These are phyloP conservation scores for Tursiops truncatus DNA, from an alignment of 2,113 vertebrate species.

Conservation along the genomic window DNA sequence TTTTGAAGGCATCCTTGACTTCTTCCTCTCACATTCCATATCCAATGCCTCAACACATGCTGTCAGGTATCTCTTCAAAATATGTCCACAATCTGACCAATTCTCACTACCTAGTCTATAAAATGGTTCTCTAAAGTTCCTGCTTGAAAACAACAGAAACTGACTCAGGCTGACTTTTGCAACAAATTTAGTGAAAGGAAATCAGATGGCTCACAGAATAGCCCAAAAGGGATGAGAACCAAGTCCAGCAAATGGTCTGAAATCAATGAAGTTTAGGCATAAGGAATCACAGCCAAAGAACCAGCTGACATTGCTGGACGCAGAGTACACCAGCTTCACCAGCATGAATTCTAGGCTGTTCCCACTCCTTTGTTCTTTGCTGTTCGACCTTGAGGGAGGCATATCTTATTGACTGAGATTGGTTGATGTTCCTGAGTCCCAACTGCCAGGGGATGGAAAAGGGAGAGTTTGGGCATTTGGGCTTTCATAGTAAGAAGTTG, in stretches of 20 bases:
- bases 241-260: background rate
- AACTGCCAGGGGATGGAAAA: background rate
- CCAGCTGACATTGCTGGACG: background rate
- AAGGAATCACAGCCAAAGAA: background rate
- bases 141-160: conserved; percentile 4
- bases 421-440: background rate
- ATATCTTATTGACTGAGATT: background rate
- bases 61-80: background rate
- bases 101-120: background rate
- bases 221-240: background rate
- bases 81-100: background rate
- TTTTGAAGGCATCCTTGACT: background rate
- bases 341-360: background rate
- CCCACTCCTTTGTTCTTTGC: background rate
- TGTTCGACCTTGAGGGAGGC: background rate
- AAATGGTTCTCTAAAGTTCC: background rate
- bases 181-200: background rate
- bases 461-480: background rate
- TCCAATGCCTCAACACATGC: background rate
- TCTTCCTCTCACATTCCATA: background rate
- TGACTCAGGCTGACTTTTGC: background rate
- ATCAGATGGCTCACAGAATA: background rate
- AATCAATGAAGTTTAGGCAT: background rate
- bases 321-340: background rate
- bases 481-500: background rate